phyloP scores from a whole-genome alignment of 2,113 vertebrate genomes.

The Nestor notabilis region DNA sequence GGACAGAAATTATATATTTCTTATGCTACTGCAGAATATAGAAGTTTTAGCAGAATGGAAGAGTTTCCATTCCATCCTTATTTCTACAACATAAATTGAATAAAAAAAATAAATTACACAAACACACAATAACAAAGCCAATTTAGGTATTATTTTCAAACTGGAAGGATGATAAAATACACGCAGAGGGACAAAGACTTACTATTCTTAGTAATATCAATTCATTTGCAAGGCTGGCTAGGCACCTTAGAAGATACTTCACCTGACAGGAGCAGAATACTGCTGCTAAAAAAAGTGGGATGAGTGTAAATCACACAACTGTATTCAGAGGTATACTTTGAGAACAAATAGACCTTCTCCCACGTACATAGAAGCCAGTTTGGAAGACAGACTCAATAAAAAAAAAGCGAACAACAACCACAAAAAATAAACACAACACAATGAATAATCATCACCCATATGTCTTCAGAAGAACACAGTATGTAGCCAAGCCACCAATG shows the following conservation, averaged over 20 bases:
- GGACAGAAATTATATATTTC: not conserved
- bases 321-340: not conserved
- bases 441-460: not conserved
- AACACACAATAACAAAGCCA: not conserved
- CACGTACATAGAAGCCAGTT: not conserved
- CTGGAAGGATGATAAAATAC: not conserved
- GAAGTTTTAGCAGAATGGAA: not conserved
- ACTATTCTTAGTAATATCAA: not conserved
- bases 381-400: not conserved
- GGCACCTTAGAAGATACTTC: not conserved
- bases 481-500: not conserved
- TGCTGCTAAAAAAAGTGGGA: not conserved
- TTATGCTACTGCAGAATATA: not conserved
- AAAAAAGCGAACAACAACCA: not conserved
- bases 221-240: not conserved
- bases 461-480: not conserved
- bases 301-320: not conserved
- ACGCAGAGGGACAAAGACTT: not conserved
- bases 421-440: not conserved
- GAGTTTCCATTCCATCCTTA: not conserved
- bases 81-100: not conserved
- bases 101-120: not conserved
- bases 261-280: not conserved
- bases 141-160: not conserved
- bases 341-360: not conserved